A percentile compares a stretch with the other conserved stretches of the same genome.
These are phyloP conservation scores for Lordiphosa fenestrarum DNA, from an alignment of 2,888 invertebrate genomes.

Conservation along the genomic window DNA sequence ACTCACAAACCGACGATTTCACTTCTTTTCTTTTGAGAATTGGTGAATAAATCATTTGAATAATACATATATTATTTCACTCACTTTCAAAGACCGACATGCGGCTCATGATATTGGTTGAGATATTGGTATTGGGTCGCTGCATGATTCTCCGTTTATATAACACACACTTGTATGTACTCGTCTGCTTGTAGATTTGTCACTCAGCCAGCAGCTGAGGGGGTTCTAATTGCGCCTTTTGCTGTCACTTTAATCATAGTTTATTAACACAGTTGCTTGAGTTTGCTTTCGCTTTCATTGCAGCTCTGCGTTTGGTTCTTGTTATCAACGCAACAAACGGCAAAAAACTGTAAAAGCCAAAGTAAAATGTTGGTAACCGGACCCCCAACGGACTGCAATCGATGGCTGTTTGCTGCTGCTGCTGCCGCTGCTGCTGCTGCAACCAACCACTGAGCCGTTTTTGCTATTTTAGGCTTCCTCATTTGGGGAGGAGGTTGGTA, in stretches of 20 bases:
- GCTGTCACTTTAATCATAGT: conserved; percentile 7
- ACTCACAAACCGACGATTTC: conserved; percentile 25
- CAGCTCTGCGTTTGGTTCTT: conserved; percentile 40
- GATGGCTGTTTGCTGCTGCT: conserved; percentile 36
- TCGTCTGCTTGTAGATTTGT: neutral
- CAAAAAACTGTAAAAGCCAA: conserved; percentile 58
- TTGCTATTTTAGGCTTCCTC: conserved; percentile 71
- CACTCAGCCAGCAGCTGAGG: conserved; percentile 13
- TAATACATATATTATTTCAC: conserved; percentile 35
- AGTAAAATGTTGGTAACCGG: conserved; percentile 42
- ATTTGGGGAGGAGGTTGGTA: conserved; percentile 27
- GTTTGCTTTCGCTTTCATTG: conserved; percentile 23
- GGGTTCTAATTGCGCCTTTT: conserved; percentile 1
- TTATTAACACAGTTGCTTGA: conserved; percentile 25
- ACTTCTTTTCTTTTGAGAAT: conserved; percentile 18
- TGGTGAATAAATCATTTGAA: conserved; percentile 5
- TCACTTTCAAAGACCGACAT: conserved; percentile 78
- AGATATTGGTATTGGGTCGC: conserved; percentile 66
- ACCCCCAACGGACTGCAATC: conserved; percentile 35
- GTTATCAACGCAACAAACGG: conserved; percentile 62
- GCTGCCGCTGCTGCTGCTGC: conserved; percentile 26
- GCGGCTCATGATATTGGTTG: conserved; percentile 72
- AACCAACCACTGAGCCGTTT: conserved; percentile 8
- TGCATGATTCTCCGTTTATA: conserved; percentile 50
- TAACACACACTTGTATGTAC: conserved; percentile 1